These are phyloP conservation scores for Protobothrops flavoviridis DNA, from an alignment of 2,113 vertebrate species.

Conservation along the genomic window DNA sequence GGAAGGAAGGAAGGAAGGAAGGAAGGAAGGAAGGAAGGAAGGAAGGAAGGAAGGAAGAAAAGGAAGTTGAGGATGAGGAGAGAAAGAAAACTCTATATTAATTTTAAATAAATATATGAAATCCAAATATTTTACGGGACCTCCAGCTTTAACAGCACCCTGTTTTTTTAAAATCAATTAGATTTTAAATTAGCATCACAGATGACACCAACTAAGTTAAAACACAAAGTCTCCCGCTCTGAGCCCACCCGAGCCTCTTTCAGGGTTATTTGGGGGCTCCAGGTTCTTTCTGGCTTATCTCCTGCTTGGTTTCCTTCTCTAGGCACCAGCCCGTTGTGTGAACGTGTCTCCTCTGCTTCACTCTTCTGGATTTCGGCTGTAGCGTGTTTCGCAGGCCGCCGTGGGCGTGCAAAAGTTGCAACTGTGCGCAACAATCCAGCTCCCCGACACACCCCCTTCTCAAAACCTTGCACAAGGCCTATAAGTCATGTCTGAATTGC, in stretches of 20 bases:
- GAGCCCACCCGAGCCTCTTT: too few relatives aligned
- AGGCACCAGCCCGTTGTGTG: not conserved
- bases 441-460: not conserved
- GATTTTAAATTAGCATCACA: not conserved
- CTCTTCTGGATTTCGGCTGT: not conserved
- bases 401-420: not conserved
- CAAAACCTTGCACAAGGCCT: not conserved
- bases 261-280: too few relatives aligned
- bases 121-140: not conserved
- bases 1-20: too few relatives aligned
- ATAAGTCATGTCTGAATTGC: not conserved
- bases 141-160: not conserved
- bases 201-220: not conserved
- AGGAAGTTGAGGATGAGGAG: too few relatives aligned
- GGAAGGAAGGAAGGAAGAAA: too few relatives aligned
- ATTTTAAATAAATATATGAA: not conserved
- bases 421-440: not conserved
- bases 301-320: too few relatives aligned
- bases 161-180: not conserved
- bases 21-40: too few relatives aligned
- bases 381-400: not conserved
- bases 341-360: not conserved
- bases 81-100: not conserved
- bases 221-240: not conserved
- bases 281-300: too few relatives aligned